Conservation (phyloP, 2,113 vertebrate species). For the Pelecanoides urinatrix region DNA sequence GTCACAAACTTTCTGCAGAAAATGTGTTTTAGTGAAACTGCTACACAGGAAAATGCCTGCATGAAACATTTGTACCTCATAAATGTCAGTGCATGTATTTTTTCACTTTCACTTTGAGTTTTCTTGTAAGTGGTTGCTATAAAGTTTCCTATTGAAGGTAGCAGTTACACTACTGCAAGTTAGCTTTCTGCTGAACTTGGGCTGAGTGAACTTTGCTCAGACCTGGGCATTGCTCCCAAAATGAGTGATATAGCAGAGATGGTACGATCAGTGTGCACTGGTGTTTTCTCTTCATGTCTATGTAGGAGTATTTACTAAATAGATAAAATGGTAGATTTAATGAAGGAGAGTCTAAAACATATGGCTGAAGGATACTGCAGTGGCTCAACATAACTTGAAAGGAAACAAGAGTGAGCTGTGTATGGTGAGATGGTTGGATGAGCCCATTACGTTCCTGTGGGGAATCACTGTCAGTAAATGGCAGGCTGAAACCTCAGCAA, state of each 20-base stretch:
- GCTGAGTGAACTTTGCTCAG: background rate
- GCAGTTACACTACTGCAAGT: background rate
- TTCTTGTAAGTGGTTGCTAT: background rate
- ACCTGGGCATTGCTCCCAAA: background rate
- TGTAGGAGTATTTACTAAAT: background rate
- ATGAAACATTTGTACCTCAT: background rate
- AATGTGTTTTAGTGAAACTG: background rate
- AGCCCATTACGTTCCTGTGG: background rate
- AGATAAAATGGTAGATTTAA: background rate
- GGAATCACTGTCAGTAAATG: fast-evolving
- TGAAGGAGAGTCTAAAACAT: background rate
- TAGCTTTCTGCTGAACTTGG: background rate
- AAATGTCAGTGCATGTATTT: background rate
- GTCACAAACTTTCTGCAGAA: background rate
- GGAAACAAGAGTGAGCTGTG: background rate
- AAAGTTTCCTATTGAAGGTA: background rate
- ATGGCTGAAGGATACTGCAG: background rate
- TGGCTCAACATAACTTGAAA: background rate
- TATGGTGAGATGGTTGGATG: background rate
- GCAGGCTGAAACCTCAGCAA: background rate
- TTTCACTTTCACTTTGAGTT: background rate
- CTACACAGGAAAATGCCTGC: background rate
- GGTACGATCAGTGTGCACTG: background rate
- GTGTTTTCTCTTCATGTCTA: background rate
- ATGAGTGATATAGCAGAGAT: background rate